Conservation (phyloP, 2,797 vertebrate genomes). For the Myotis vivesi region DNA sequence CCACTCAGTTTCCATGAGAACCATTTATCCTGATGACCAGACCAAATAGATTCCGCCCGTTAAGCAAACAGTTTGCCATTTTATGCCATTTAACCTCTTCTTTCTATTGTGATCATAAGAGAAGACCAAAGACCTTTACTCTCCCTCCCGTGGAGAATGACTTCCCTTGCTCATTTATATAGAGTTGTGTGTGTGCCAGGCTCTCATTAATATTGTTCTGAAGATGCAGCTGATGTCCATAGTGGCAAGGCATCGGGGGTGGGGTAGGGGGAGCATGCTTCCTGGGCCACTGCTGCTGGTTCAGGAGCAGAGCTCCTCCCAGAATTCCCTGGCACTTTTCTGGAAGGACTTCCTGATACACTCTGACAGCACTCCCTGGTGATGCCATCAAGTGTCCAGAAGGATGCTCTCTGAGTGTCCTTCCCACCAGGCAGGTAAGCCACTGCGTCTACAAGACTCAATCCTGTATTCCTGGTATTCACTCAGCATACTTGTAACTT, state of each 20-base stretch:
- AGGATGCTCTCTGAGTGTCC: not conserved
- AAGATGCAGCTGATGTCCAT: not conserved
- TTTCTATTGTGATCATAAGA: not conserved
- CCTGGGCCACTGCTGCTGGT: not conserved
- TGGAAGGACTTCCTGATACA: not conserved
- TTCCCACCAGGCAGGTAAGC: not conserved
- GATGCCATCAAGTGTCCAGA: not conserved
- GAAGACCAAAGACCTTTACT: not conserved
- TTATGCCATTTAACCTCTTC: not conserved
- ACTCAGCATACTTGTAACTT: not conserved
- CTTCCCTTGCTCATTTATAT: not conserved
- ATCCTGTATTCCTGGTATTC: not conserved
- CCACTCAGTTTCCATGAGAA: not conserved
- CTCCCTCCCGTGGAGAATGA: not conserved
- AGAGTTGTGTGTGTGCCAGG: not conserved
- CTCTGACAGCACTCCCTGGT: not conserved
- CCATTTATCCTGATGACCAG: not conserved
- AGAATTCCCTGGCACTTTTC: not conserved
- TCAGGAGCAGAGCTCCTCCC: not conserved
- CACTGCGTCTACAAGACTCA: fast-evolving
- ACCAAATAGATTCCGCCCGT: not conserved
- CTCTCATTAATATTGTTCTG: not conserved
- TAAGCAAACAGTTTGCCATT: not conserved
- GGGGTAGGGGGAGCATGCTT: not conserved
- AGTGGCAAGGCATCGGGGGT: too few species aligned